Evolutionary conservation across 2,113 vertebrate genomes (phyloP).

Genomic region (Tenrec ecaudatus): DNA sequence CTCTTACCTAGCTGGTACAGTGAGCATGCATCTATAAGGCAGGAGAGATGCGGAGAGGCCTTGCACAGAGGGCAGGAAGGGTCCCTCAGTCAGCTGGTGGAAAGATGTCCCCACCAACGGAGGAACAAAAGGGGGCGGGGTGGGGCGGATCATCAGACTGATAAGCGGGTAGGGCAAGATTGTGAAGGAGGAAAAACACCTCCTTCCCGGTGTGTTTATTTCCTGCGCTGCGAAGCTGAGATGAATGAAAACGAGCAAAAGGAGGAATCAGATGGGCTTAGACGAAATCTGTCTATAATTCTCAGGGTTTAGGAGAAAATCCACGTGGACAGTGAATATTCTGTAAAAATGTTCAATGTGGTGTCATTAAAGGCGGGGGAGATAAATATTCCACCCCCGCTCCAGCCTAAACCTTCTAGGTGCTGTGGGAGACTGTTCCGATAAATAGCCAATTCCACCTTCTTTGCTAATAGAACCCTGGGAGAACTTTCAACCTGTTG

Average conservation of each 20-base stretch:
- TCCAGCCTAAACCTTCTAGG: not conserved
- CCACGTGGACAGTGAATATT: not conserved
- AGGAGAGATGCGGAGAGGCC: not conserved
- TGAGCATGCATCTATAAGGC: conserved; percentile 52
- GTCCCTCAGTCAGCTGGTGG: conserved; percentile 13
- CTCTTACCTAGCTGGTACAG: conserved; percentile 50
- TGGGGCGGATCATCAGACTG: not conserved
- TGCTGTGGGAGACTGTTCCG: not conserved
- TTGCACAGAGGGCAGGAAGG: not conserved
- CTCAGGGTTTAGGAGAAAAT: not conserved
- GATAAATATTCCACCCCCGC: not conserved
- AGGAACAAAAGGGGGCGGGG: conserved; percentile 46
- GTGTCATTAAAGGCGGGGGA: not conserved
- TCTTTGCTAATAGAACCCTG: conserved; percentile 12
- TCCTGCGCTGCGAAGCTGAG: not conserved
- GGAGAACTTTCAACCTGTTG: not conserved
- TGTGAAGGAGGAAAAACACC: not conserved
- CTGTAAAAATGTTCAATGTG: not conserved
- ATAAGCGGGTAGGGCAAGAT: conserved; percentile 16
- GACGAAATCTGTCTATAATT: conserved; percentile 37
- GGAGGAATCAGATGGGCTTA: conserved; percentile 5
- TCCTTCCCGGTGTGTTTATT: not conserved
- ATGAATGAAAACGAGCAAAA: conserved; percentile 5
- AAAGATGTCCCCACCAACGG: conserved; percentile 50
- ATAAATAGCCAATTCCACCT: not conserved